phyloP scores from a whole-genome alignment of 2,113 vertebrate genomes.

The human (Homo sapiens) region DNA sequence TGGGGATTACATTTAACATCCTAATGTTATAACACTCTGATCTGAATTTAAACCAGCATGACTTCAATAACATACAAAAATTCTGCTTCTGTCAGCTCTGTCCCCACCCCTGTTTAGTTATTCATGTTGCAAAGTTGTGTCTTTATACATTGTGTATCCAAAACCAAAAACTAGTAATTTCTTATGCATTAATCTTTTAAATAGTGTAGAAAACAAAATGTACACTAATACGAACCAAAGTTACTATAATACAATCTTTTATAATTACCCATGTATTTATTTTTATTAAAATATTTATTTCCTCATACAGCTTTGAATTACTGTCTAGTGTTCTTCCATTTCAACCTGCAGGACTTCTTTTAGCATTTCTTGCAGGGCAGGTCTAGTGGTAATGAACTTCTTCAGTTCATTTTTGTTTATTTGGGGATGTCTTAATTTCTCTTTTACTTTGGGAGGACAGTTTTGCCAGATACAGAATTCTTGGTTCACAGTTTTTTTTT shows the following conservation, averaged over 20 bases:
- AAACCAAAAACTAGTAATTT: neutral
- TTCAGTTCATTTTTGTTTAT: neutral
- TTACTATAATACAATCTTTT: neutral
- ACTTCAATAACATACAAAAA: neutral
- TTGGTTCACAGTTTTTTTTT: neutral
- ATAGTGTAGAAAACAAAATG: neutral
- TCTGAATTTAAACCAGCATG: neutral
- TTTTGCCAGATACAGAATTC: neutral
- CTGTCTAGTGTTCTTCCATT: neutral
- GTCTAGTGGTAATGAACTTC: too few relatives aligned
- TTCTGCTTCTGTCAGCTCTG: neutral
- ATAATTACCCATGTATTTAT: neutral
- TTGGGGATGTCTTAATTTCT: neutral
- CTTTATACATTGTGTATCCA: neutral
- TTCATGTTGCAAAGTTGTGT: neutral
- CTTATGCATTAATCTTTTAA: neutral
- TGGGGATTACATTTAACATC: neutral
- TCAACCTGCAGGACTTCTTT: neutral
- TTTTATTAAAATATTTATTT: neutral
- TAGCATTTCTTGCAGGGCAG: neutral
- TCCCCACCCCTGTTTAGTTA: neutral
- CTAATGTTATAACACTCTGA: neutral
- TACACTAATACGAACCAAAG: neutral
- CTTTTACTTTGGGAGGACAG: neutral
- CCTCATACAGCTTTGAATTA: too few relatives aligned